Evolutionary conservation across 1,140 invertebrate genomes (phyloP).

Genomic region (Drosophila repleta): DNA sequence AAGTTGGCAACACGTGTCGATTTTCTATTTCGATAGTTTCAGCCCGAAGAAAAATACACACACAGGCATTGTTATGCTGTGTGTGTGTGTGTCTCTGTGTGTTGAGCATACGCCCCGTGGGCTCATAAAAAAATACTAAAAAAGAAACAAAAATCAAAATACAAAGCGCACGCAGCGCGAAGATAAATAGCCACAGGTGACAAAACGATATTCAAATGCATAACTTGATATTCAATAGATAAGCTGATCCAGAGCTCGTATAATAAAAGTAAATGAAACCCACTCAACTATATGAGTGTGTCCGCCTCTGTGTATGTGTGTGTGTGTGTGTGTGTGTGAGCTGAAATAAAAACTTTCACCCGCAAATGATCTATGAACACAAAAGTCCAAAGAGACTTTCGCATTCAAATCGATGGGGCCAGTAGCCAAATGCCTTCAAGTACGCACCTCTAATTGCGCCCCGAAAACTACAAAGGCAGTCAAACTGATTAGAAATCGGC

Average conservation of each 20-base stretch:
- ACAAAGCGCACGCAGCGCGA: constrained; percentile 36
- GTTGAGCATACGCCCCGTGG: constrained; percentile 60
- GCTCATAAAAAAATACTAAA: constrained; percentile 6
- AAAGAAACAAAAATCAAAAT: neutral
- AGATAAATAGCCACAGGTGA: constrained; percentile 74
- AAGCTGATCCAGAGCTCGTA: constrained; percentile 56
- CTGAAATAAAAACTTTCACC: constrained; percentile 69
- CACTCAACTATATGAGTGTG: constrained; percentile 30
- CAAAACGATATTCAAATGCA: constrained; percentile 74
- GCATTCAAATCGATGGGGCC: constrained; percentile 52
- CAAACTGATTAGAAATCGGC: constrained; percentile 72
- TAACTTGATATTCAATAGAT: constrained; percentile 81
- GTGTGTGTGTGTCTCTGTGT: neutral
- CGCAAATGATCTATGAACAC: constrained; percentile 69
- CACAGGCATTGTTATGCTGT: constrained; percentile 7
- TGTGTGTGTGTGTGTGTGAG: constrained; percentile 22
- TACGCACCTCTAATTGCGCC: constrained; percentile 74
- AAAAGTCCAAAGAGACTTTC: constrained; percentile 62
- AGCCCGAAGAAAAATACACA: constrained; percentile 3
- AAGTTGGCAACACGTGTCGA: constrained; percentile 68
- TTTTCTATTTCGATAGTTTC: constrained; percentile 34
- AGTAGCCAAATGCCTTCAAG: constrained; percentile 21
- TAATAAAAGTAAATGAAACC: constrained; percentile 76
- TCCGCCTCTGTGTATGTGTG: neutral
- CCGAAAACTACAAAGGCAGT: neutral